Base-by-base conservation (phyloP, 1,140 invertebrate genomes). In the Cyclina sinensis region DNA sequence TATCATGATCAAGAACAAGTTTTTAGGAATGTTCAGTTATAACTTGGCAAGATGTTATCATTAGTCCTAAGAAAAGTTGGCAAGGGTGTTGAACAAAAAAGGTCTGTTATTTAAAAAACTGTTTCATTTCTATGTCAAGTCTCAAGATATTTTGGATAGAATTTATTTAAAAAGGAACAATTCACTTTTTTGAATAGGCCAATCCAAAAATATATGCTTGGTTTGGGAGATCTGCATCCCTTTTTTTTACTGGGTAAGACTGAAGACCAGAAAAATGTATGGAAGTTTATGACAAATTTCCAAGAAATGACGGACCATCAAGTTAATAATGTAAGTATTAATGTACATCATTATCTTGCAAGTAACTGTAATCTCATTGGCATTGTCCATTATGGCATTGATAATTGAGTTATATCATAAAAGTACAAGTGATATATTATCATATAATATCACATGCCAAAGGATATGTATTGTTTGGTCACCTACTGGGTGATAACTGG, bases 401-500 rank as follows among this genome's bases (percentile, higher is more conserved):
- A 16, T 78, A 78, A 78, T 78, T 78, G 65, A 35, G 27, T 78
- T 78, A 54, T 54, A 78, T 78, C 74, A 78, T 78, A 78, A 78
- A 46, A 78, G 54, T 78, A 27, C 46, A 48, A 30, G 27, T 32
- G 70, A 78, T 51, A 12, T 54, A 48, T 18, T 74, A 74, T 74
- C 70, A 74, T n/a, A 46, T 5, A 24, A 1, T 51, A 78, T 78
- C 74, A 51, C 30, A 78, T 78, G 74, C 74, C 74, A 78, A 24
- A 12, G 46, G 48, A 37, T 54, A 51, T 32, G 74, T 46, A 78
- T 27, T 51, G 9, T 51, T 3, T 3, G 48, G 74, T 78, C 74
- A 78, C 74, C 27, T 78, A 37, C 46, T 78, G 74, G 74, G 74
- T 51, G 74, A 78, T 78, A 78, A 74, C 12, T 18, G 46, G 21